These are phyloP conservation scores for Drosophila rufa DNA, from an alignment of 1,140 invertebrate genomes.

Conservation along the genomic window DNA sequence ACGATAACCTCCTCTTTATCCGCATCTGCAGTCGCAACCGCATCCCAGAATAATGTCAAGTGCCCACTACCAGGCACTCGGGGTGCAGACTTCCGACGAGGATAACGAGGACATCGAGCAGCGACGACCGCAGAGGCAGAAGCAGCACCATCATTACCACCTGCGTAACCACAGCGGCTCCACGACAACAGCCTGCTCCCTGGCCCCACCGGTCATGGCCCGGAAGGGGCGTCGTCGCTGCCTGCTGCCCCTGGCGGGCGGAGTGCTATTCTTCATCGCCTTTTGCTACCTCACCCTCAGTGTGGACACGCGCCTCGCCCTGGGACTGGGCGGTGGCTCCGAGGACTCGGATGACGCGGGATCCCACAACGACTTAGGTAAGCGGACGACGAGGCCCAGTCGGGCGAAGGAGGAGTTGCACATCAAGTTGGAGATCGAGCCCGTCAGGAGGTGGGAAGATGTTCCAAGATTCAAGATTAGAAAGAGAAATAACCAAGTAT, in stretches of 20 bases:
- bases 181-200: slow-evolving; percentile 4
- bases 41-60: slow-evolving; percentile 62
- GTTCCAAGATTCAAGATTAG: not conserved
- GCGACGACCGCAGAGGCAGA: not conserved
- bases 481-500: not conserved
- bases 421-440: not conserved
- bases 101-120: slow-evolving; percentile 43
- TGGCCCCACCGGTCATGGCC: slow-evolving; percentile 25
- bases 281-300: slow-evolving; percentile 59
- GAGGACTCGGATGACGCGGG: slow-evolving; percentile 42
- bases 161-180: slow-evolving; percentile 18
- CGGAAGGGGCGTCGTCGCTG: slow-evolving; percentile 39
- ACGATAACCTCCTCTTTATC: slow-evolving; percentile 9
- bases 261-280: slow-evolving; percentile 29
- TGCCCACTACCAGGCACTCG: slow-evolving; percentile 71
- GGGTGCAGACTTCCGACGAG: slow-evolving; percentile 51
- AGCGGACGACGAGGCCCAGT: slow-evolving; percentile 23
- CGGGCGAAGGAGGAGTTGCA: not conserved
- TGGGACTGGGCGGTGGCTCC: slow-evolving; percentile 36
- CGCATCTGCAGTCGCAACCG: slow-evolving; percentile 12
- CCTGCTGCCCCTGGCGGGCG: slow-evolving; percentile 26
- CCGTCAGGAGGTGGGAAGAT: not conserved
- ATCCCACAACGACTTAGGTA: slow-evolving; percentile 61
- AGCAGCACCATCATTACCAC: slow-evolving; percentile 27
- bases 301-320: slow-evolving; percentile 27